Base-by-base conservation (phyloP, 2,888 invertebrate genomes). In the Coelopa pilipes region DNA sequence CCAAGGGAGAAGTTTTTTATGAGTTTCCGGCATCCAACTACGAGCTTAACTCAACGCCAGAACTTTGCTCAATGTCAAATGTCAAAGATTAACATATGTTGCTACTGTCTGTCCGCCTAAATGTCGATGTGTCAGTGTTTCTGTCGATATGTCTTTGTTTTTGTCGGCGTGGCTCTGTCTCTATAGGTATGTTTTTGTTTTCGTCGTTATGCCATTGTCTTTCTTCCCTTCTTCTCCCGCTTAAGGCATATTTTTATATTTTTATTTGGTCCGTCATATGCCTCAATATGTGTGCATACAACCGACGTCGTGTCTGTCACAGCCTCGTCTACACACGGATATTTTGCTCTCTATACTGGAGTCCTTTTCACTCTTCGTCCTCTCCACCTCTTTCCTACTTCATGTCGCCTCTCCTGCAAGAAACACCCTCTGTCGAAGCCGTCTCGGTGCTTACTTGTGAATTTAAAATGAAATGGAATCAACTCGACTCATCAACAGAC, bases 1-100 rank as follows among this genome's bases (percentile, higher is more conserved):
- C 24, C 1, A 24, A 59, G 21, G 13, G 21, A 21, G 10, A 59
- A 21, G 13, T 19, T 21, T 59, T 59, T 59, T 21, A 59, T 12
- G 21, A 24, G 21, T 59, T 59, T 59, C 57, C 57, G 57, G 57
- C 4, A 17, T 21, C 4, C 15, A 57, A 19, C 19, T 57, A 57
- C 10, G 1, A 57, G 57, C 15, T 53, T 11, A 11, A 60, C 24
- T 1, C 24, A 62, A n/a, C 17, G 11, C 1, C 15, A 45, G 34
- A 62, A 62, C 62, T 62, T 62, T 62, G 2, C 34, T n/a, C 62
- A 62, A 62, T 62, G 62, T 62, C 62, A 62, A 62, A 12, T 62
- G 62, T 45, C 62, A 62, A 62, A 62, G 24, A 21, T 24, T 62
- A 34, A 62, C 62, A 62, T n/a, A 62, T 45, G 62, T 62, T 45